phyloP scores from a whole-genome alignment of 1,140 invertebrate species.

The Rhagoletis pomonella region DNA sequence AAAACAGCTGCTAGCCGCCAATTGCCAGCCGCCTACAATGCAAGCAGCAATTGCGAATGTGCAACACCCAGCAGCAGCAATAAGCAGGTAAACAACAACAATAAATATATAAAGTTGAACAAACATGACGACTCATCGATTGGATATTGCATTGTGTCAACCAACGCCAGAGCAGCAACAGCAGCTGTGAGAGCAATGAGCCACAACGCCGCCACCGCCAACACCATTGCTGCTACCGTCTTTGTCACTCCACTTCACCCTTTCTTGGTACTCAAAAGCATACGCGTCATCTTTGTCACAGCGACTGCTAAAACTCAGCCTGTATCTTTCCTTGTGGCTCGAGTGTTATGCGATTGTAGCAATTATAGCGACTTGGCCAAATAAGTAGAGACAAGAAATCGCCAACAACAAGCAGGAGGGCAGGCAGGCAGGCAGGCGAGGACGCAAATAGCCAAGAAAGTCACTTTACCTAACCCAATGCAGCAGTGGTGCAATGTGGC shows the following conservation, averaged over 20 bases:
- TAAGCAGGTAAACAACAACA: too few relatives aligned
- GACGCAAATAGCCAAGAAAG: background rate
- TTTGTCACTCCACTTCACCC: background rate
- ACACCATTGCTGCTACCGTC: background rate
- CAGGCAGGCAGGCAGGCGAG: too few relatives aligned
- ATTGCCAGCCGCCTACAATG: background rate
- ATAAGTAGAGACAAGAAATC: constrained; percentile 28
- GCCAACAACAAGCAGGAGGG: background rate
- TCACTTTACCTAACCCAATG: too few relatives aligned
- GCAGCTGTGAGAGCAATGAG: background rate
- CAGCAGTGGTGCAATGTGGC: background rate
- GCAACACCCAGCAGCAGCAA: background rate
- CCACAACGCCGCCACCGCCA: background rate
- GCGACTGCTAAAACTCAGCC: too few relatives aligned
- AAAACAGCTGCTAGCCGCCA: constrained; percentile 32
- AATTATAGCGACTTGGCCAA: constrained; percentile 49
- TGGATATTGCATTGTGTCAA: constrained; percentile 14
- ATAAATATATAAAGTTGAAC: constrained; percentile 21
- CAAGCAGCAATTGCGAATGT: background rate
- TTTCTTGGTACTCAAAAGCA: too few relatives aligned
- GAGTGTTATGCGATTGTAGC: constrained; percentile 48
- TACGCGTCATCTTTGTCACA: too few relatives aligned
- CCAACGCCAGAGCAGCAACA: constrained; percentile 2
- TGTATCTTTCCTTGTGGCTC: background rate
- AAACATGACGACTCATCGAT: constrained; percentile 29